phyloP scores from a whole-genome alignment of 2,888 invertebrate species.

The Mesochorus sp. region DNA sequence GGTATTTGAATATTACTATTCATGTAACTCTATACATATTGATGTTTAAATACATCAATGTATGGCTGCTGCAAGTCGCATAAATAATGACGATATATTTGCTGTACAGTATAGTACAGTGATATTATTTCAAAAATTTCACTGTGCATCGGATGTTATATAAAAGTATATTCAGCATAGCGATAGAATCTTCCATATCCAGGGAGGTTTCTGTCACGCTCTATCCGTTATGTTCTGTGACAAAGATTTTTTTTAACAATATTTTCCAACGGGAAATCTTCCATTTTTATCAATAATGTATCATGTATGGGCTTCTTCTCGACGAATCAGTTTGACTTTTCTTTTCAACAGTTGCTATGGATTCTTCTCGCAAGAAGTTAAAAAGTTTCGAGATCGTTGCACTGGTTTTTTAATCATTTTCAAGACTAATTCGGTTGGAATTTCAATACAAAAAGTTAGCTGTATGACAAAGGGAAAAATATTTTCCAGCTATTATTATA shows the following conservation, averaged over 20 bases:
- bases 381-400: no score
- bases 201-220: not conserved
- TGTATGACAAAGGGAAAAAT: no score
- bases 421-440: no score
- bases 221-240: conserved; percentile 28
- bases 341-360: not conserved
- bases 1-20: not conserved
- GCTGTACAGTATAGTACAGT: no score
- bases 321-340: not conserved
- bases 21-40: no score
- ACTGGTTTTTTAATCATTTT: no score
- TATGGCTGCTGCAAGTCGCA: no score
- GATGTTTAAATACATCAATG: no score
- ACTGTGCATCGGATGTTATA: not conserved
- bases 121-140: not conserved
- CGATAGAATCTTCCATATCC: not conserved
- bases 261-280: conserved; percentile 26
- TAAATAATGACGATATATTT: no score
- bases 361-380: not conserved
- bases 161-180: conserved; percentile 23
- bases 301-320: not conserved
- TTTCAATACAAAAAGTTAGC: no score
- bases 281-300: conserved; percentile 13
- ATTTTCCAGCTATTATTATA: no score
- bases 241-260: conserved; percentile 34